phyloP scores from a whole-genome alignment of 2,797 vertebrate genomes.

The Amazona finschi region DNA sequence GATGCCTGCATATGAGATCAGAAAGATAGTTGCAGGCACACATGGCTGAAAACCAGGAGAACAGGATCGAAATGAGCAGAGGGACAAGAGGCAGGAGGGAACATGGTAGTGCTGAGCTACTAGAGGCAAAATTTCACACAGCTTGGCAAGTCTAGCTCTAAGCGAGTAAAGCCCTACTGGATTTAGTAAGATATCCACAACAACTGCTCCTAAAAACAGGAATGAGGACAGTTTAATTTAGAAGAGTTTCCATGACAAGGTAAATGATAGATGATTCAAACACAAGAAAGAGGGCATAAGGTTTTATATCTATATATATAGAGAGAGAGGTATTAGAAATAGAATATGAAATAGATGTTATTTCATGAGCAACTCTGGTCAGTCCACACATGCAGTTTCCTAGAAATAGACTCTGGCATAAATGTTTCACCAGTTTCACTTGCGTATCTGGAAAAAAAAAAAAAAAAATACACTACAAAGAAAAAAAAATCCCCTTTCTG shows the following conservation, averaged over 20 bases:
- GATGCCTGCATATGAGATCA: conserved; percentile 22
- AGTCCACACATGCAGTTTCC: background rate
- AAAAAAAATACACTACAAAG: background rate
- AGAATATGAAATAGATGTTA: background rate
- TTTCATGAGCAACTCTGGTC: background rate
- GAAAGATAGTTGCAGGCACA: conserved; percentile 37
- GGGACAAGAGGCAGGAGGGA: conserved; percentile 40
- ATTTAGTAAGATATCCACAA: background rate
- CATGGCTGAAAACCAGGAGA: conserved; percentile 14
- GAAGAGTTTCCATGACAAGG: background rate
- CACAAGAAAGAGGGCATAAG: background rate
- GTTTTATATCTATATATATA: background rate
- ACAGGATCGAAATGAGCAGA: conserved; percentile 22
- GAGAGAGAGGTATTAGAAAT: background rate
- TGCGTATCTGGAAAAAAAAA: background rate
- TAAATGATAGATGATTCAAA: background rate
- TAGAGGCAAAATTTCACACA: background rate
- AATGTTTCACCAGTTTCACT: background rate
- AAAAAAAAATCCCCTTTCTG: background rate
- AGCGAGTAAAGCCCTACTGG: background rate
- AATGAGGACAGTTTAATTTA: background rate
- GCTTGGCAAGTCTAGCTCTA: background rate
- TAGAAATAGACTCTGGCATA: background rate
- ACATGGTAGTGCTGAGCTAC: background rate
- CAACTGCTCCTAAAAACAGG: background rate